Evolutionary conservation across 1,140 invertebrate genomes (phyloP).

Genomic region (Calliphora vicina): DNA sequence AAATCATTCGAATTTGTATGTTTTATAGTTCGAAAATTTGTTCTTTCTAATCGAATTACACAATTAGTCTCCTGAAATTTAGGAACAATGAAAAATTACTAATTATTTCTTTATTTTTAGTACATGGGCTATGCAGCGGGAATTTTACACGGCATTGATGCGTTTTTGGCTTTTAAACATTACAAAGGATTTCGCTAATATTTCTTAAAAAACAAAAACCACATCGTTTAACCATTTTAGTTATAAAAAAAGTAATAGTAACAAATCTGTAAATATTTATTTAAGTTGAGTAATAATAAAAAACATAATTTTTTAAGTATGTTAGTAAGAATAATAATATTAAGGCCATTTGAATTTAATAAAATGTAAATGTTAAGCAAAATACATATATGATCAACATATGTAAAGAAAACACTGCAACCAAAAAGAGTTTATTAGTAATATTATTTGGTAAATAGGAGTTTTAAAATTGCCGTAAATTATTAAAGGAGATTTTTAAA

Average conservation of each 20-base stretch:
- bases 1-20: too few species aligned
- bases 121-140: constrained; percentile 76
- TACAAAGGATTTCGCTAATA: constrained; percentile 68
- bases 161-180: constrained; percentile 74
- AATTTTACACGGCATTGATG: constrained; percentile 76
- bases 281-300: neutral
- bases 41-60: too few species aligned
- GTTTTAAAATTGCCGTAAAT: neutral
- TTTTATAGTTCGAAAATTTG: too few species aligned
- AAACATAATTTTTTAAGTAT: neutral
- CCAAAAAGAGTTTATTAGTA: neutral
- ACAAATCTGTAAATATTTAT: neutral
- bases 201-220: neutral
- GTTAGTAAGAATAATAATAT: neutral
- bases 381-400: neutral
- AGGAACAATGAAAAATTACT: neutral
- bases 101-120: constrained; percentile 65
- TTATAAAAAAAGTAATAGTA: neutral
- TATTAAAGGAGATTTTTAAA: neutral
- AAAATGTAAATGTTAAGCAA: neutral
- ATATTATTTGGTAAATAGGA: neutral
- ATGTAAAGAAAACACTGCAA: neutral
- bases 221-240: neutral
- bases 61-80: too few species aligned
- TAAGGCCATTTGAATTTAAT: neutral